phyloP scores from a whole-genome alignment of 2,888 invertebrate species.

The Sisyra nigra region DNA sequence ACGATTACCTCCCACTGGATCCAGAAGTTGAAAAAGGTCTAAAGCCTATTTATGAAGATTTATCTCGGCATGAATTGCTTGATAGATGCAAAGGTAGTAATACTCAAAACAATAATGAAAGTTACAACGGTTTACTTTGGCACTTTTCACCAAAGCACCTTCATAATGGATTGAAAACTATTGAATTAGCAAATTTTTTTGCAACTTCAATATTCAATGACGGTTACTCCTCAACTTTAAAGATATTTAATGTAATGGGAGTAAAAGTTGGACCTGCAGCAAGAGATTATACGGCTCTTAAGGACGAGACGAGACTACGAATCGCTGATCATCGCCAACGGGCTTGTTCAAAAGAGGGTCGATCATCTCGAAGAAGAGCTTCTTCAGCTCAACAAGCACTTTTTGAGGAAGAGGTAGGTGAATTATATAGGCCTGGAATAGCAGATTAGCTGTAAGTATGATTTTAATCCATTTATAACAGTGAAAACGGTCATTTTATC shows the following conservation, averaged over 20 bases:
- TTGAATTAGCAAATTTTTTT: too few species aligned
- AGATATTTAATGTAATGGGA: too few species aligned
- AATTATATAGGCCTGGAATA: conserved; percentile 1
- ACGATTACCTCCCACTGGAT: neutral
- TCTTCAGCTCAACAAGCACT: neutral
- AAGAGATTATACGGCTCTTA: too few species aligned
- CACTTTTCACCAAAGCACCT: too few species aligned
- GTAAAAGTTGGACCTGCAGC: too few species aligned
- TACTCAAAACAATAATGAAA: neutral
- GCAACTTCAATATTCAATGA: too few species aligned
- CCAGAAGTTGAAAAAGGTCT: neutral
- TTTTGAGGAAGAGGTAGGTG: conserved; percentile 1
- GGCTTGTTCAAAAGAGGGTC: neutral
- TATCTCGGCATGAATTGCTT: neutral
- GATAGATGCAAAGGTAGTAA: neutral
- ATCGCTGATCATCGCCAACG: too few species aligned
- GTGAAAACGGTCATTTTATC: neutral
- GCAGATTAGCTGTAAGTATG: conserved; percentile 1
- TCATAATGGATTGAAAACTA: too few species aligned
- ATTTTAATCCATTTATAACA: neutral
- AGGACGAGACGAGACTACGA: too few species aligned
- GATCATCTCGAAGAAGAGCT: conserved; percentile 2
- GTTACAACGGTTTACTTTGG: too few species aligned
- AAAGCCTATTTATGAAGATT: neutral
- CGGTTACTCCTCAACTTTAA: too few species aligned